Base-by-base conservation (phyloP, 2,113 vertebrate genomes). In the Microcebus jonahi region DNA sequence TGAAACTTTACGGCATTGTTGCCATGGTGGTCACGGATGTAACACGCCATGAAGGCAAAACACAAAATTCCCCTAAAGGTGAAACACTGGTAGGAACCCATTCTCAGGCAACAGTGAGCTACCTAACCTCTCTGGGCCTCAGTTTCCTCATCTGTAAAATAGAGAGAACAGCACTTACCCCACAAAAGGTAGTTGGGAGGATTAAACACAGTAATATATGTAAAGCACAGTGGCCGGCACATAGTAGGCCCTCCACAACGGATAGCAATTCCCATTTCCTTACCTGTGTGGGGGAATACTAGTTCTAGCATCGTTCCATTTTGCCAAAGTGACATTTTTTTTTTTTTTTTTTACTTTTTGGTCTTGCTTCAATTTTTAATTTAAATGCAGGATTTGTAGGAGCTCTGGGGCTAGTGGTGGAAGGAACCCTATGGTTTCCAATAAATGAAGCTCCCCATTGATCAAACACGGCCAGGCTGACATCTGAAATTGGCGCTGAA, bases 1-100 rank as follows among this genome's bases (percentile, higher is more conserved):
- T 65, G 92, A 86, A 92, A 90, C 95, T 96, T 97, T 93, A 97
- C 57, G 67, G 94, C 84, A n/a, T 23, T 8, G 95, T 96, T 96
- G 61, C 97, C 94, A 94, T 92, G 95, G 94, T 2, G 31, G 95
- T 97, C 96, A 95, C 84, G 55, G 97, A 45, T 80, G 48, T 94
- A 73, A 97, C 12, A 1, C 0, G 0, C 92, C 42, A 15, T 63
- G 85, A 83, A 91, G 50, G 86, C 45, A 50, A 90, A 92, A 89
- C 42, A 55, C 31, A 50, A 75, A 88, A 83, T 75, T 79, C 83
- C 81, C 53, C 95, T 29, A 6, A 83, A 95, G 94, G 70, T 34
- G 84, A 81, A 48, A 70, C 15, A 0, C 53, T 15, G 75, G 29
- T 63, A 27, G 77, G 79, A 75, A 20, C 29, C 39, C 36, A 65